A percentile compares a stretch with the other conserved stretches of the same genome.
Conservation (phyloP, 2,888 invertebrate species). For the Metopia argyrocephala region DNA sequence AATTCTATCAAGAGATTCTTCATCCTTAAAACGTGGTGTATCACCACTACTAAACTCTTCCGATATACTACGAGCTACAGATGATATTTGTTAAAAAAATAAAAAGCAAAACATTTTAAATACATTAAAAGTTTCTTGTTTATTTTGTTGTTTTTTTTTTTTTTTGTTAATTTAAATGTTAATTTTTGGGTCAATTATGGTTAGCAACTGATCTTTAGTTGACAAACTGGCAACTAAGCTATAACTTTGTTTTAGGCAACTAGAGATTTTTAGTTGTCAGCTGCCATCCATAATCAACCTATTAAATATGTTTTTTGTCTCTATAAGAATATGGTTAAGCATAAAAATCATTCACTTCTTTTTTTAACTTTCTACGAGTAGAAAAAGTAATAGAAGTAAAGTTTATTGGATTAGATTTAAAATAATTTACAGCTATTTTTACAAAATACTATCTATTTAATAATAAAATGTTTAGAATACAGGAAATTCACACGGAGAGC, state of each 20-base stretch:
- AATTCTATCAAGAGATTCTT: constrained; percentile 79
- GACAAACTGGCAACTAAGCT: too few relatives aligned
- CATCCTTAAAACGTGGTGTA: constrained; percentile 82
- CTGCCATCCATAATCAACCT: too few relatives aligned
- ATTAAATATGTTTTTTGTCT: too few relatives aligned
- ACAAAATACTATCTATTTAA: too few relatives aligned
- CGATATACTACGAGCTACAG: constrained; percentile 94
- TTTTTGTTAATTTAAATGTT: background rate
- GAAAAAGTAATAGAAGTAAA: constrained; percentile 9
- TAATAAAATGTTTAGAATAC: too few relatives aligned
- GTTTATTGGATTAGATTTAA: background rate
- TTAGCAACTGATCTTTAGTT: too few relatives aligned
- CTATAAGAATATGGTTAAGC: constrained; percentile 36
- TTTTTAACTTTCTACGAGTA: constrained; percentile 5
- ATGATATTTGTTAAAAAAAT: background rate
- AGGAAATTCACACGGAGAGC: too few relatives aligned
- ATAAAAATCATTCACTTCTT: constrained; percentile 57
- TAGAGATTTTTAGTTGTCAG: too few relatives aligned
- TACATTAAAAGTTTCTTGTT: background rate
- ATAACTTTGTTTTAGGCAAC: too few relatives aligned
- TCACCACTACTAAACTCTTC: constrained; percentile 98
- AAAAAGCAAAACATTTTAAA: background rate
- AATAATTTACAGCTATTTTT: too few relatives aligned
- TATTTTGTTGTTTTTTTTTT: background rate
- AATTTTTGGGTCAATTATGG: too few relatives aligned